Percentiles rank a stretch among this genome's conserved stretches.
Conservation (phyloP, 1,140 invertebrate species). For the Liolophura sinensis region DNA sequence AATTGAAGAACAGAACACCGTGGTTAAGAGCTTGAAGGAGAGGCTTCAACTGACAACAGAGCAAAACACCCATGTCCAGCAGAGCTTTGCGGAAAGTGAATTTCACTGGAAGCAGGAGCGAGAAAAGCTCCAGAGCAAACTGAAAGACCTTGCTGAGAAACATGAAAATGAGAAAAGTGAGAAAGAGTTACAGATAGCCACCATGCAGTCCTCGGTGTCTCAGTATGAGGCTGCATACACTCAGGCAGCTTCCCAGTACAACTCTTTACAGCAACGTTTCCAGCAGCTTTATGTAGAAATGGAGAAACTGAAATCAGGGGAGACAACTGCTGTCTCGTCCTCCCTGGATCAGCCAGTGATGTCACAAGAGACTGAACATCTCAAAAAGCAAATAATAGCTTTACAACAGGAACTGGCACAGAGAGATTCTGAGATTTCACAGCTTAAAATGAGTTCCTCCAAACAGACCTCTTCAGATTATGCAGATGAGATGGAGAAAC, state of each 20-base stretch:
- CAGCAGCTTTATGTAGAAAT: slow-evolving; percentile 30
- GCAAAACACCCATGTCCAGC: slow-evolving; percentile 79
- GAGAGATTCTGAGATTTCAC: slow-evolving; percentile 1
- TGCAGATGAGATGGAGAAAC: slow-evolving; percentile 8
- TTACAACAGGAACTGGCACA: slow-evolving; percentile 15
- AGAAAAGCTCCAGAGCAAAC: slow-evolving; percentile 62
- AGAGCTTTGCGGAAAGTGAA: slow-evolving; percentile 74
- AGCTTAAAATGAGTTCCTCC: neutral
- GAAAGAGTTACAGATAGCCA: slow-evolving; percentile 63
- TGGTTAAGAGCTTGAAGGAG: slow-evolving; percentile 43
- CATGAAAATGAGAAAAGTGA: slow-evolving; percentile 49
- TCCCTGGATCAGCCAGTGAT: too few species aligned
- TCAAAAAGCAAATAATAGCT: slow-evolving; percentile 16
- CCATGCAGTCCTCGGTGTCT: slow-evolving; percentile 30
- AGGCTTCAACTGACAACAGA: slow-evolving; percentile 66
- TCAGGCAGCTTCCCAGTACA: slow-evolving; percentile 44
- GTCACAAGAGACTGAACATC: too few species aligned
- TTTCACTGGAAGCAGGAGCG: slow-evolving; percentile 72
- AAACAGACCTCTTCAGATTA: neutral
- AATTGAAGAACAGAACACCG: slow-evolving; percentile 33
- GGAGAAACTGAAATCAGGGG: slow-evolving; percentile 1
- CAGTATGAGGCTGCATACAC: slow-evolving; percentile 44
- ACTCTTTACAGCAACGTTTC: slow-evolving; percentile 41
- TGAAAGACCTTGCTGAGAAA: slow-evolving; percentile 56
- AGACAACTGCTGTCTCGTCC: too few species aligned